Conservation (phyloP, 1,140 invertebrate species). For the Helicoverpa zea region DNA sequence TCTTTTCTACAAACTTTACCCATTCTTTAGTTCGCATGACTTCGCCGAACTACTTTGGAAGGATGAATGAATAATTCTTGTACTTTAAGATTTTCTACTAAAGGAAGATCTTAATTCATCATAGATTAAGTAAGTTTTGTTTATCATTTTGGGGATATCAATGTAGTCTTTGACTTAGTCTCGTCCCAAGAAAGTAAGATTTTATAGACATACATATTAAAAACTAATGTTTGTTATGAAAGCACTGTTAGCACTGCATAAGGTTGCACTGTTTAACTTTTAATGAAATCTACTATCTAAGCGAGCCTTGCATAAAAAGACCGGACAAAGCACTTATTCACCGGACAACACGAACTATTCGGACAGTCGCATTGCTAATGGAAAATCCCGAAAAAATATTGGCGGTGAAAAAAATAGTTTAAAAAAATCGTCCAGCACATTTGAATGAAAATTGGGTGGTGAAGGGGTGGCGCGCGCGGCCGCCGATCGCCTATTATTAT, state of each 20-base stretch:
- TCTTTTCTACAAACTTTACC: conserved; percentile 39
- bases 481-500: conserved; percentile 85
- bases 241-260: too few species aligned
- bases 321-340: conserved; percentile 65
- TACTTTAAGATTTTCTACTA: too few species aligned
- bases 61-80: not conserved
- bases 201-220: not conserved
- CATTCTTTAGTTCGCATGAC: conserved; percentile 15
- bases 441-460: conserved; percentile 85
- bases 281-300: conserved; percentile 57
- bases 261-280: conserved; percentile 52
- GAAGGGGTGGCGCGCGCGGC: conserved; percentile 71
- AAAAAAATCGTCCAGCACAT: conserved; percentile 80
- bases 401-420: conserved; percentile 75
- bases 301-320: conserved; percentile 52
- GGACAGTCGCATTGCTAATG: conserved; percentile 80
- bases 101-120: too few species aligned
- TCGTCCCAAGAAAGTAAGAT: conserved; percentile 15
- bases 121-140: too few species aligned
- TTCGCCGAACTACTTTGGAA: conserved; percentile 28
- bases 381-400: conserved; percentile 83
- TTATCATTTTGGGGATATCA: not conserved
- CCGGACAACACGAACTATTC: conserved; percentile 65
- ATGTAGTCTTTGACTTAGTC: conserved; percentile 5
- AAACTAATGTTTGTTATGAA: conserved; percentile 37